Evolutionary conservation across 2,113 vertebrate genomes (phyloP).

Genomic region (rat (Rattus norvegicus)): DNA sequence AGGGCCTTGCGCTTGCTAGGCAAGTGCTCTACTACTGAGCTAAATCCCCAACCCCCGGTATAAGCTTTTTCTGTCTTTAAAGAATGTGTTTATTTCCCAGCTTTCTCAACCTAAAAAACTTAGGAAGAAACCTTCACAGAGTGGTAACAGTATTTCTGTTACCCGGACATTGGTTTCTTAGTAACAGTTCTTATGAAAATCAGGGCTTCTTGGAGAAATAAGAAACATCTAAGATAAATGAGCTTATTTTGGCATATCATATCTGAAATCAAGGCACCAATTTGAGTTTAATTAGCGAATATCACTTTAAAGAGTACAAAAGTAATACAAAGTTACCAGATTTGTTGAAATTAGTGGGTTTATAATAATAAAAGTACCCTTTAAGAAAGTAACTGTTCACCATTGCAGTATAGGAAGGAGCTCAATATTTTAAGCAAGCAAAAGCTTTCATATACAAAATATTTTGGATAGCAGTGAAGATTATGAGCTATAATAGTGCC

Average conservation of each 20-base stretch:
- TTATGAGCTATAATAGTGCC: neutral
- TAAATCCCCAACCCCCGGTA: too few species aligned
- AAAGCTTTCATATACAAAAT: neutral
- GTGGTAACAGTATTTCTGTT: neutral
- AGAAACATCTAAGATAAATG: neutral
- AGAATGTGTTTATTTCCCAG: neutral
- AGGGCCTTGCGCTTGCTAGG: too few species aligned
- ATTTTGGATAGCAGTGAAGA: neutral
- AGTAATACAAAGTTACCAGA: neutral
- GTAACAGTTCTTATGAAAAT: neutral
- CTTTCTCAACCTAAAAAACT: neutral
- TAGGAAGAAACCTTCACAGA: neutral
- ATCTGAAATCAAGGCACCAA: neutral
- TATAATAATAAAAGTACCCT: neutral
- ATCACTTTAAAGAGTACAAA: neutral
- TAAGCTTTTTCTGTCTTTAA: neutral
- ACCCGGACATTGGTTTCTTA: neutral
- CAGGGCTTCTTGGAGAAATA: slow-evolving; percentile 1
- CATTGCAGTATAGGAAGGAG: neutral
- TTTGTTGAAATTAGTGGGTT: slow-evolving; percentile 23
- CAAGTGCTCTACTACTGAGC: too few species aligned
- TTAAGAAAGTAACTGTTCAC: neutral
- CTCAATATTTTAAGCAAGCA: neutral
- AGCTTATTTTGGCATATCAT: neutral
- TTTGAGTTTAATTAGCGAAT: neutral